Percentiles rank a stretch among this genome's conserved stretches.
These are phyloP conservation scores for Drosophila biarmipes DNA, from an alignment of 1,140 invertebrate genomes.

Conservation along the genomic window DNA sequence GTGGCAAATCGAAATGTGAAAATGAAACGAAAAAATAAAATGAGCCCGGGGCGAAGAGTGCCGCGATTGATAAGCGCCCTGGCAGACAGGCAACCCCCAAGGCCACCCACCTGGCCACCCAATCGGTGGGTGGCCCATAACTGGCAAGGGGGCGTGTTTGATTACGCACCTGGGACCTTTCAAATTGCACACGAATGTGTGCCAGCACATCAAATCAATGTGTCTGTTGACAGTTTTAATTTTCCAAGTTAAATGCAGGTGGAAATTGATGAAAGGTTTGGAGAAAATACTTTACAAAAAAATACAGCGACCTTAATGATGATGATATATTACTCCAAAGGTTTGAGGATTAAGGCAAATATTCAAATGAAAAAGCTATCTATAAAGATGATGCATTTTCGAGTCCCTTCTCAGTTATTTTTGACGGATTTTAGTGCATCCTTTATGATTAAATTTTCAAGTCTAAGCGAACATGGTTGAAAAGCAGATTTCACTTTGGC, in stretches of 20 bases:
- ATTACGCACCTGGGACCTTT: slow-evolving; percentile 66
- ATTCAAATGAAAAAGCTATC: no score
- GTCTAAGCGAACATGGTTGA: no score
- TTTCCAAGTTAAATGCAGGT: neutral
- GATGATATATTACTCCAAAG: no score
- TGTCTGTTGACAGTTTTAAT: slow-evolving; percentile 16
- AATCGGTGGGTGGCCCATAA: neutral
- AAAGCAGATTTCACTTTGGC: no score
- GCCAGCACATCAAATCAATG: slow-evolving; percentile 17
- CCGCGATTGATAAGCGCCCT: slow-evolving; percentile 48
- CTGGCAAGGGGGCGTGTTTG: slow-evolving; percentile 16
- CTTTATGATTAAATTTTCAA: no score
- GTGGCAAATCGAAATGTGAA: slow-evolving; percentile 65
- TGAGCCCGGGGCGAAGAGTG: no score
- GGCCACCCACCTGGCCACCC: slow-evolving; percentile 10
- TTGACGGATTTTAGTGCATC: no score
- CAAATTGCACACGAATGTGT: slow-evolving; percentile 5
- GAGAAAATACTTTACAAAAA: neutral
- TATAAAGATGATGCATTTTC: no score
- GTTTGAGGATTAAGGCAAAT: no score
- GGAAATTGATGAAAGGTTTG: neutral
- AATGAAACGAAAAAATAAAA: slow-evolving; percentile 21
- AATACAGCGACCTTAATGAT: no score
- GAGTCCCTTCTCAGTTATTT: no score
- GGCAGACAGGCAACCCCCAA: slow-evolving; percentile 14